Percentiles rank a stretch among this genome's conserved stretches.
Conservation (phyloP, 2,797 vertebrate species). For the Sciurus vulgaris region DNA sequence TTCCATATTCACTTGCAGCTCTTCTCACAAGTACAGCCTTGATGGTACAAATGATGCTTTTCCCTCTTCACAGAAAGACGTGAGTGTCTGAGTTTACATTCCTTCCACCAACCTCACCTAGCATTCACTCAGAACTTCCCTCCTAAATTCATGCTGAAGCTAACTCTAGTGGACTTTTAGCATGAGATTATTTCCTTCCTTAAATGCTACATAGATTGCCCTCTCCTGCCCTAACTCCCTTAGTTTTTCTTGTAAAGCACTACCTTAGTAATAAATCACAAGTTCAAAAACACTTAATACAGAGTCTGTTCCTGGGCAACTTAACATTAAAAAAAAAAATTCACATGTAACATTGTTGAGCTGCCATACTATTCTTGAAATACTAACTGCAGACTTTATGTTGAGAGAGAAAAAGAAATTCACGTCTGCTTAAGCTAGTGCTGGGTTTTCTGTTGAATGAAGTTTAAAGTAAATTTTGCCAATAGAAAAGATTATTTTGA, state of each 20-base stretch:
- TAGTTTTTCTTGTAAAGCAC: neutral
- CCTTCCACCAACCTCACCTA: neutral
- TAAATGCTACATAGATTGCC: neutral
- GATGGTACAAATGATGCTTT: neutral
- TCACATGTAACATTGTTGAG: neutral
- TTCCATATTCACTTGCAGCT: slow-evolving; percentile 6
- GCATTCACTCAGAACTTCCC: neutral
- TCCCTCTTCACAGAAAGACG: neutral
- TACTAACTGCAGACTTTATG: neutral
- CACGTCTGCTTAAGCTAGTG: neutral
- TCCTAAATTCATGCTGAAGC: neutral
- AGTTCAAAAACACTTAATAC: slow-evolving; percentile 5
- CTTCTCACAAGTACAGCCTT: neutral
- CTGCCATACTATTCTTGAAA: neutral
- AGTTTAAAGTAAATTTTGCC: neutral
- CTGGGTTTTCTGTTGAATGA: slow-evolving; percentile 3
- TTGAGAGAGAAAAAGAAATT: slow-evolving; percentile 20
- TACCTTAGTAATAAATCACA: slow-evolving; percentile 1
- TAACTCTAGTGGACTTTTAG: neutral
- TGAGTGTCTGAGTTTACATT: slow-evolving; percentile 20
- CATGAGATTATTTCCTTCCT: neutral
- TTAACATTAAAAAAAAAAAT: neutral
- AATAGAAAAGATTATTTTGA: neutral
- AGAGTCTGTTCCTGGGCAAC: neutral
- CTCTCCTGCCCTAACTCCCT: neutral